Conservation (phyloP, 2,797 vertebrate species). For the Dicrostonyx torquatus region DNA sequence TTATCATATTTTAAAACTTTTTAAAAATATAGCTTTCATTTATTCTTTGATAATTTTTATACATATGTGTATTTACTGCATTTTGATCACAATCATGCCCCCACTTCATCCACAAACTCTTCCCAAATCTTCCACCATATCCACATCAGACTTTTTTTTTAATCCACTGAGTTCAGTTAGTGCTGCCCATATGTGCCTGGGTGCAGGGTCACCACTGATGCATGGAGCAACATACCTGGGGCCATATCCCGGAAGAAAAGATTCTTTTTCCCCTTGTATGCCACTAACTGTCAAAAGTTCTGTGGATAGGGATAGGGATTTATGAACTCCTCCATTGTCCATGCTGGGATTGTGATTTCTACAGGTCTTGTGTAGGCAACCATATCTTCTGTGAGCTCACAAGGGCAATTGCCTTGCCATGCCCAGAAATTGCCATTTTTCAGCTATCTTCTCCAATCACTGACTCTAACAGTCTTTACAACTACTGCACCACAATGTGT, state of each 20-base stretch:
- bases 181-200: not conserved
- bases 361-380: not conserved
- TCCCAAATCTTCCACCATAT: not conserved
- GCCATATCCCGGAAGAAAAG: not conserved
- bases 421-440: not conserved
- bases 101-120: not conserved
- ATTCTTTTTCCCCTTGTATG: not conserved
- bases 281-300: not conserved
- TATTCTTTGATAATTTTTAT: not conserved
- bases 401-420: too few species aligned
- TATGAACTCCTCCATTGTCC: not conserved
- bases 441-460: not conserved
- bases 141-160: not conserved
- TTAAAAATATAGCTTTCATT: not conserved
- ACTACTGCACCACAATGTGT: not conserved
- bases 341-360: not conserved
- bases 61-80: not conserved
- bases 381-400: not conserved
- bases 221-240: too few species aligned
- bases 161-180: not conserved
- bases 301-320: too few species aligned
- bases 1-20: not conserved
- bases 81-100: not conserved
- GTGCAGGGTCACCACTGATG: not conserved
- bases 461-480: not conserved